Percentiles rank a stretch among this genome's conserved stretches.
phyloP scores from a whole-genome alignment of 2,888 invertebrate species.

The Aspidiotus destructor region DNA sequence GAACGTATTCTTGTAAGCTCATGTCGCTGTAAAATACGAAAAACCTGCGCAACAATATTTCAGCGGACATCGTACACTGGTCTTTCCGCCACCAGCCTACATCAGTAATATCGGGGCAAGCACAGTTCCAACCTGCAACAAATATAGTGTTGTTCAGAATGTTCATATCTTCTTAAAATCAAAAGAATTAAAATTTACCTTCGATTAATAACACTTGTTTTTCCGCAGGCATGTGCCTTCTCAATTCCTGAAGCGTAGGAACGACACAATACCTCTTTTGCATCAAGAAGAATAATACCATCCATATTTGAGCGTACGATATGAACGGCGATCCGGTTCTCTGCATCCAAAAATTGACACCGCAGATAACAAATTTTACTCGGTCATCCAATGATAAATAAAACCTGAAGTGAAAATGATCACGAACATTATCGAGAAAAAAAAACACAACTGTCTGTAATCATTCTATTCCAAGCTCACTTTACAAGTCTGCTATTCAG shows the following conservation, averaged over 20 bases:
- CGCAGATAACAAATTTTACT: constrained; percentile 36
- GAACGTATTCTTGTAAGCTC: constrained; percentile 27
- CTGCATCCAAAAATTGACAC: constrained; percentile 37
- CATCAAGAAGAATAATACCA: constrained; percentile 37
- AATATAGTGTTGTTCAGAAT: background rate
- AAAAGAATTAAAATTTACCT: constrained; percentile 4
- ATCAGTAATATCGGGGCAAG: constrained; percentile 16
- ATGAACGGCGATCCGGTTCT: constrained; percentile 36
- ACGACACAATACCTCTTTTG: constrained; percentile 30
- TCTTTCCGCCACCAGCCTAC: constrained; percentile 14
- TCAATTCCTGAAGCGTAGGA: constrained; percentile 34
- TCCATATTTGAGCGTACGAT: constrained; percentile 36
- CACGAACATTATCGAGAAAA: too few species aligned
- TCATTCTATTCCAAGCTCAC: constrained; percentile 6
- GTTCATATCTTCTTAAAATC: background rate
- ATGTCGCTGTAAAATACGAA: constrained; percentile 31
- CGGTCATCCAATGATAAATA: constrained; percentile 35
- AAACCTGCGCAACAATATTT: constrained; percentile 30
- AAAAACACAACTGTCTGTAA: too few species aligned
- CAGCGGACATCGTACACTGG: constrained; percentile 17
- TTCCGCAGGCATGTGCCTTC: constrained; percentile 1
- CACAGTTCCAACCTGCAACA: constrained; percentile 35
- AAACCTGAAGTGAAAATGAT: constrained; percentile 29
- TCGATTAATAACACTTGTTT: background rate
- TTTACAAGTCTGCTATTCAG: constrained; percentile 35